Evolutionary conservation across 30 jellyfish, hydroid and myxozoan genomes (phyloP).

Genomic region (Turritopsis rubra): DNA sequence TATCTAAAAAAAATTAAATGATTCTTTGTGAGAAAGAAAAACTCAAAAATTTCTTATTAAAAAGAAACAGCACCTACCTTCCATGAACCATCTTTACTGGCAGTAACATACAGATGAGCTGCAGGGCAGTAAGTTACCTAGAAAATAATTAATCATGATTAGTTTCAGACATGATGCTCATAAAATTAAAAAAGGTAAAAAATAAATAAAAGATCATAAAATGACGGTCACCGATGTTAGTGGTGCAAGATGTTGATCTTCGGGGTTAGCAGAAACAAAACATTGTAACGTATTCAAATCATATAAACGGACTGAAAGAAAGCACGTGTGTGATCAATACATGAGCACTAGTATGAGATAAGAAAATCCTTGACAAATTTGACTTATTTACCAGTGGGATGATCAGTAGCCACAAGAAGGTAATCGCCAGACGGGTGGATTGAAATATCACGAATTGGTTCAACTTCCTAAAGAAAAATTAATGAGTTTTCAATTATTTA

Average conservation of each 20-base stretch:
- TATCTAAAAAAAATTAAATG: too few relatives aligned
- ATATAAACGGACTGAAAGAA: constrained; percentile 82
- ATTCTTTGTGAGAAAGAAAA: too few relatives aligned
- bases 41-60: background rate
- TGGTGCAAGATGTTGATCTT: constrained; percentile 75
- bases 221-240: constrained; percentile 55
- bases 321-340: background rate
- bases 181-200: background rate
- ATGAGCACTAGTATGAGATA: background rate
- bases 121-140: constrained; percentile 91
- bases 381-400: constrained; percentile 69
- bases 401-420: constrained; percentile 80
- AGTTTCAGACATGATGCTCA: background rate
- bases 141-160: background rate
- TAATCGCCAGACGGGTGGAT: constrained; percentile 98
- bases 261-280: constrained; percentile 83
- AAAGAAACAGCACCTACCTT: constrained; percentile 40
- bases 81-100: constrained; percentile 97
- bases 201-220: background rate
- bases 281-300: constrained; percentile 88
- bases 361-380: background rate
- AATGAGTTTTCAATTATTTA: too few relatives aligned
- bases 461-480: constrained; percentile 82
- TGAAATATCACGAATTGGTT: constrained; percentile 76
- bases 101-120: constrained; percentile 87